Percentiles rank a stretch among this genome's conserved stretches.
These are phyloP conservation scores for Corydoras maculifer DNA, from an alignment of 2,113 vertebrate genomes.

Conservation along the genomic window DNA sequence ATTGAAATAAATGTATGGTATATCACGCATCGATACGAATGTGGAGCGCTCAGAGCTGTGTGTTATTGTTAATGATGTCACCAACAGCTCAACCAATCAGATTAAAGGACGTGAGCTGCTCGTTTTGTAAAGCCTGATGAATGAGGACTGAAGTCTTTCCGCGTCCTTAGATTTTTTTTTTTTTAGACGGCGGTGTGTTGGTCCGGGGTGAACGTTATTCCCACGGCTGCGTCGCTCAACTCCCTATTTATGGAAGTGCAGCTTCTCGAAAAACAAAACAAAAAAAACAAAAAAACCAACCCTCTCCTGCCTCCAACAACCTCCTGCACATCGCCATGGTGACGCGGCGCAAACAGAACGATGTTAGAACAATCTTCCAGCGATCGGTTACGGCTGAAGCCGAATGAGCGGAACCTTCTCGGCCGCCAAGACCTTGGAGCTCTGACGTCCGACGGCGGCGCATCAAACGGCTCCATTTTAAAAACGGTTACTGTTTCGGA, in stretches of 20 bases:
- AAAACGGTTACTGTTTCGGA: neutral
- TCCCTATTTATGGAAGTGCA: conserved; percentile 63
- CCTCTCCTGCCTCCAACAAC: neutral
- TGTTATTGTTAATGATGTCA: no score
- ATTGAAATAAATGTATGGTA: no score
- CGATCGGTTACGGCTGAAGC: neutral
- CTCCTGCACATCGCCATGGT: conserved; percentile 2
- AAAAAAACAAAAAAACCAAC: neutral
- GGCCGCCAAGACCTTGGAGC: neutral
- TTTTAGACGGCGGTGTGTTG: neutral
- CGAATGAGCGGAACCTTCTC: neutral
- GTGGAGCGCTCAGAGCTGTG: no score
- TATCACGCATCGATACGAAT: no score
- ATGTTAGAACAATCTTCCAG: neutral
- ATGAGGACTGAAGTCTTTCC: no score
- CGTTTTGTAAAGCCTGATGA: no score
- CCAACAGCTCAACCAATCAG: no score
- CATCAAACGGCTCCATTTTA: neutral
- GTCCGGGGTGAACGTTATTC: conserved; percentile 48
- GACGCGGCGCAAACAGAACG: neutral
- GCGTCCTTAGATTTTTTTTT: conserved; percentile 29
- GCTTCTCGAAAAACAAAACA: conserved; percentile 8
- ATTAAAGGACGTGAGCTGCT: no score
- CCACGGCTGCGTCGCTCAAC: conserved; percentile 58
- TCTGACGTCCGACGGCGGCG: neutral